Conservation (phyloP, 1,140 invertebrate species). For the Nephila pilipes region DNA sequence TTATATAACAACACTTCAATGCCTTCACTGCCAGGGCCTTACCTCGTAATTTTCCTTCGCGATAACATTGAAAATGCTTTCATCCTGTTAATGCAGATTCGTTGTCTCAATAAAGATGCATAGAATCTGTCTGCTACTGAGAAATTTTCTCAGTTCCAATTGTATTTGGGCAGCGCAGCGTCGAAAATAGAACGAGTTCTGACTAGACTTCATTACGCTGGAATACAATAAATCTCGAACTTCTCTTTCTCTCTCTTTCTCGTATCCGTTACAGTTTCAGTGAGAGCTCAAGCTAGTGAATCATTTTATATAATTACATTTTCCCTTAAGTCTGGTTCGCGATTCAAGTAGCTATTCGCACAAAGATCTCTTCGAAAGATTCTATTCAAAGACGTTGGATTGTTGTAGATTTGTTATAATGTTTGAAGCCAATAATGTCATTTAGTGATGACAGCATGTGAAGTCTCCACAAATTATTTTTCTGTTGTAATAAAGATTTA, state of each 20-base stretch:
- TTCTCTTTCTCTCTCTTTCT: background rate
- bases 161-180: background rate
- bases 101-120: slow-evolving; percentile 1
- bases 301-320: slow-evolving; percentile 9
- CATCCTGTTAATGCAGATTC: background rate
- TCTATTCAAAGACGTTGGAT: no score
- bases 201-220: background rate
- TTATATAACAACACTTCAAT: no score
- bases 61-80: background rate
- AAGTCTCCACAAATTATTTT: no score
- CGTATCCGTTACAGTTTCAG: background rate
- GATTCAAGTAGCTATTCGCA: background rate
- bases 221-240: background rate
- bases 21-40: no score
- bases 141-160: background rate
- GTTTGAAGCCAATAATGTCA: no score
- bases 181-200: slow-evolving; percentile 1
- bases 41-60: background rate
- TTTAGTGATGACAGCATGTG: no score
- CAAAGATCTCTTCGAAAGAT: no score
- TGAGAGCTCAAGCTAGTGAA: background rate
- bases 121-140: background rate
- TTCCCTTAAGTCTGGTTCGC: background rate
- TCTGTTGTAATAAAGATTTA: no score
- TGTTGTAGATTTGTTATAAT: no score